Evolutionary conservation across 2,797 vertebrate species (phyloP), one percentile per base, ranked within the genome.

Genomic region (Platalea minor): DNA sequence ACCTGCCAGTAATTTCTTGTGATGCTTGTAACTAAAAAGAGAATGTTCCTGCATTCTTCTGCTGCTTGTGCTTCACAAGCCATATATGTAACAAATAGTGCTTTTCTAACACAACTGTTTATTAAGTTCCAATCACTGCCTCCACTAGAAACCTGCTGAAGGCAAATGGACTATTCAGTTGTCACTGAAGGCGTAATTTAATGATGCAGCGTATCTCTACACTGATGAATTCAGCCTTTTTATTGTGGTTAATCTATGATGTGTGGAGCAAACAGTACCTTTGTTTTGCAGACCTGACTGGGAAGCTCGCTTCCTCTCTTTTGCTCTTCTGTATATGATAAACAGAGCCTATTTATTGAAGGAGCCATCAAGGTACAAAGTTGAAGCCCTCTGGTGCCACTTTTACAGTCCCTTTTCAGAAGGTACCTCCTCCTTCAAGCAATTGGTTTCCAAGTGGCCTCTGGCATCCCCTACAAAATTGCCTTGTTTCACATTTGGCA

Each of bases 111-210:
- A 72, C 77, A 73, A 45, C 35, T 96, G 64, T 95, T 93, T 94
- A 89, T 91, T 82, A 83, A 85, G 56, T 96, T 96, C 60, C 84
- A 85, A 7, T 91, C 67, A 50, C 35, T 88, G 78, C 75, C 75
- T 93, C 48, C 41, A 31, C 73, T 87, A 83, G 78, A 75, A 92
- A 91, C 50, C 69, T 51, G 54, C 94, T 81, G 84, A 92, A 92
- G 87, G 89, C 92, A 93, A 94, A 95, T 48, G 73, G 65, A 68
- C 78, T 93, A 67, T 83, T 85, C 76, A 67, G 69, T 92, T 94
- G 91, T 94, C 92, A 84, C 82, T 21, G 39, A 93, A 76, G 79
- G 68, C 89, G 25, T 79, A 84, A 91, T 65, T 91, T 84, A 95
- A 75, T 59, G 76, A 78, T 59, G 81, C 67, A 37, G 39, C 11